These are phyloP conservation scores for Minunthozetes semirufus DNA, from an alignment of 2,888 invertebrate species.

Conservation along the genomic window DNA sequence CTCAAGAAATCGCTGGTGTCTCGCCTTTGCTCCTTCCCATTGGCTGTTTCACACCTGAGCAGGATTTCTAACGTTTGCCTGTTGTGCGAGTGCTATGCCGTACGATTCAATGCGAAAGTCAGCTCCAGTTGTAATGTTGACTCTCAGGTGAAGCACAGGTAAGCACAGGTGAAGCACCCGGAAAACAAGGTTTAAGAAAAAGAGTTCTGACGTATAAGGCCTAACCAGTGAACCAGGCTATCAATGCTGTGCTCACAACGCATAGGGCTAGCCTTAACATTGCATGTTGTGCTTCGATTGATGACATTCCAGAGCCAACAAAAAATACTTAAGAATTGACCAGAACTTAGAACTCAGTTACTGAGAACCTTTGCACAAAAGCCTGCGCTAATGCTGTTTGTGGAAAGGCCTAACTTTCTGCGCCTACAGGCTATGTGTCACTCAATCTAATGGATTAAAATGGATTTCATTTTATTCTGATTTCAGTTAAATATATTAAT, in stretches of 20 bases:
- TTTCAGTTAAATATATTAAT: background rate
- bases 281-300: background rate
- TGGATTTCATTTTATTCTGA: background rate
- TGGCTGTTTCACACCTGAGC: slow-evolving; percentile 25
- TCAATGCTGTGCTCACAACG: background rate
- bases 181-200: slow-evolving; percentile 27
- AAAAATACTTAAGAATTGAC: background rate
- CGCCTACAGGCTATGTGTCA: slow-evolving; percentile 20
- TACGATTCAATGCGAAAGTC: background rate
- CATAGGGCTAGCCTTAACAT: background rate
- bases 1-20: background rate
- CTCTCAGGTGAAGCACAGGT: background rate
- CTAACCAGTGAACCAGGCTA: slow-evolving; percentile 18
- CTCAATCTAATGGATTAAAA: slow-evolving; percentile 1
- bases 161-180: slow-evolving; percentile 24
- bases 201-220: slow-evolving; percentile 19
- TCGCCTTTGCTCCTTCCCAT: slow-evolving; percentile 5
- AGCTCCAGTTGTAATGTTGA: slow-evolving; percentile 22
- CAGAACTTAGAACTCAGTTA: background rate
- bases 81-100: background rate
- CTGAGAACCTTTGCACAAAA: background rate
- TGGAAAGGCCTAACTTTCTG: slow-evolving; percentile 20
- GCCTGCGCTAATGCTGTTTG: background rate
- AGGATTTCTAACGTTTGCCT: slow-evolving; percentile 4
- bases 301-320: slow-evolving; percentile 17